Conservation (phyloP, 2,797 vertebrate species). For the Lindbergichthys nudifrons region DNA sequence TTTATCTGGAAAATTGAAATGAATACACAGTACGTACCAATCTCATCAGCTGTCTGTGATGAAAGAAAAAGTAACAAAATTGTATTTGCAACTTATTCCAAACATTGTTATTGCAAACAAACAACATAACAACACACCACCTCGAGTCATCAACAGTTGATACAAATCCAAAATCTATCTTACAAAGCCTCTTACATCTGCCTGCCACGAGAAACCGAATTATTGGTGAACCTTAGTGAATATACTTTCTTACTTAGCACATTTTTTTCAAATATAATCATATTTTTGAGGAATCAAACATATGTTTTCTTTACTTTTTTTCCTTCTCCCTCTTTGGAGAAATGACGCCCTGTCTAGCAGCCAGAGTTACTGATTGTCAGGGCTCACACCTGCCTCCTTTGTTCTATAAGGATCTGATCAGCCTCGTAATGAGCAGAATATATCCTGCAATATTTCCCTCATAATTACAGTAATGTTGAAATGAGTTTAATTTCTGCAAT, state of each 20-base stretch:
- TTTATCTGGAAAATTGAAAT: neutral
- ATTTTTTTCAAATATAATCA: neutral
- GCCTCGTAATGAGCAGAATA: conserved; percentile 25
- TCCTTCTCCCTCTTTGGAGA: neutral
- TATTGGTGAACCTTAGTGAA: neutral
- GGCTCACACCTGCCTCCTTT: conserved; percentile 23
- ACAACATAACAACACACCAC: neutral
- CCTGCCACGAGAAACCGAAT: neutral
- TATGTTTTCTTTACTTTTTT: neutral
- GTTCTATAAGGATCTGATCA: conserved; percentile 20
- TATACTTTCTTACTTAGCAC: no score
- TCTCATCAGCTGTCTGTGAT: conserved; percentile 14
- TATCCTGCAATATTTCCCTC: conserved; percentile 43
- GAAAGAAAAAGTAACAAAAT: neutral
- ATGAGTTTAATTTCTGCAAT: conserved; percentile 44
- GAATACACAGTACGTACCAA: neutral
- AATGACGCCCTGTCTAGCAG: neutral
- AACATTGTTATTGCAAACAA: conserved; percentile 13
- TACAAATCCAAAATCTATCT: neutral
- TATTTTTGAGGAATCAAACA: neutral
- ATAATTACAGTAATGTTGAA: conserved; percentile 46
- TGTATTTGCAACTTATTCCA: neutral
- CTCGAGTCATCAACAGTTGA: neutral
- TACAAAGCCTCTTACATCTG: neutral
- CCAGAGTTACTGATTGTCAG: conserved; percentile 10